Evolutionary conservation across 2,797 vertebrate species (phyloP).

Genomic region (Sciurus vulgaris): DNA sequence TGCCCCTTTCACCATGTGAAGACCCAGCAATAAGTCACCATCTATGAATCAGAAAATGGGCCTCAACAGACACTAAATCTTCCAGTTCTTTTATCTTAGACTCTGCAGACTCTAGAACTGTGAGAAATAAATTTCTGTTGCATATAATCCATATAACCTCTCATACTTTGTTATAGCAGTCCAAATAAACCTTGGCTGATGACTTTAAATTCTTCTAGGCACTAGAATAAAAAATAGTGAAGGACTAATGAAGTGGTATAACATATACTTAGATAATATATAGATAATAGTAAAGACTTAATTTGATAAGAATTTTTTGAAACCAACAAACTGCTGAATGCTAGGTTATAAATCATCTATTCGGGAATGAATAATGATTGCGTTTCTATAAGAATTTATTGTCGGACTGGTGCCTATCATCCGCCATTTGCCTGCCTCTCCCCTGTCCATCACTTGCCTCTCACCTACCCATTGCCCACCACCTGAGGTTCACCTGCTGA

Average conservation of each 20-base stretch:
- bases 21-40: background rate
- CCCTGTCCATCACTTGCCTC: too few relatives aligned
- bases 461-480: too few relatives aligned
- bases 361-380: background rate
- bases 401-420: too few relatives aligned
- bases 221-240: background rate
- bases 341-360: background rate
- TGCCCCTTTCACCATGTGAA: background rate
- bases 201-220: background rate
- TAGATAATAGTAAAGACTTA: background rate
- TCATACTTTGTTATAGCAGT: background rate
- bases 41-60: background rate
- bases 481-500: too few relatives aligned
- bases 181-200: too few relatives aligned
- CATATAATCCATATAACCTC: background rate
- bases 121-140: background rate
- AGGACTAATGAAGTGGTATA: background rate
- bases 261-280: background rate
- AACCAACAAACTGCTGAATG: background rate
- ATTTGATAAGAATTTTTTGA: background rate
- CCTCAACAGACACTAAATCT: background rate
- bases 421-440: too few relatives aligned
- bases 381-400: background rate
- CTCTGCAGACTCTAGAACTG: background rate
- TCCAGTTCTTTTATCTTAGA: background rate